These are phyloP conservation scores for Notothenia rossii DNA, from an alignment of 2,113 vertebrate genomes.

Conservation along the genomic window DNA sequence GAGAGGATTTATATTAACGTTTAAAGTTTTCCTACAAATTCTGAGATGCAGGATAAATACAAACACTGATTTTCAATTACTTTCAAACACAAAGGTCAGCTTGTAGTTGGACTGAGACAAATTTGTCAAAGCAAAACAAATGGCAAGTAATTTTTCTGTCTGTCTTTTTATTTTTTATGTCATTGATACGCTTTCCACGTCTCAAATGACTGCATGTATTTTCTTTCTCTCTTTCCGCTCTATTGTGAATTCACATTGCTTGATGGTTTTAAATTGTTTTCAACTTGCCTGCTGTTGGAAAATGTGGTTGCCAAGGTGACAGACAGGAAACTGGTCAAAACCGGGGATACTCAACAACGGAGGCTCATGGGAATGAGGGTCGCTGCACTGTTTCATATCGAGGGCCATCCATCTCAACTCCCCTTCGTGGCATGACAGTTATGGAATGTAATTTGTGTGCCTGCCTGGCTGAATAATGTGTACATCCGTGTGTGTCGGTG, in stretches of 20 bases:
- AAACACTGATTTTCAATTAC: constrained; percentile 14
- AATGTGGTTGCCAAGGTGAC: constrained; percentile 69
- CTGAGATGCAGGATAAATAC: constrained; percentile 41
- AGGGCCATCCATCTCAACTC: constrained; percentile 63
- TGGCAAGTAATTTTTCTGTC: not conserved
- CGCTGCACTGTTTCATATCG: constrained; percentile 46
- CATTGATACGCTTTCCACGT: constrained; percentile 9
- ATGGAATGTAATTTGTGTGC: constrained; percentile 64
- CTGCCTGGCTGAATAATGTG: constrained; percentile 52
- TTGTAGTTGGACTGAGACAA: not conserved
- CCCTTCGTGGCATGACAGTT: constrained; percentile 66
- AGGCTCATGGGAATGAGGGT: constrained; percentile 61
- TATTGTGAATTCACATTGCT: constrained; percentile 49
- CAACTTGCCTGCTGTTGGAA: constrained; percentile 42
- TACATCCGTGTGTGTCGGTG: constrained; percentile 12
- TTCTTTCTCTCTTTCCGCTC: constrained; percentile 1
- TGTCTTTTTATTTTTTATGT: not conserved
- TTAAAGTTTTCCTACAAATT: not conserved
- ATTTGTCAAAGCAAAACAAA: constrained; percentile 9
- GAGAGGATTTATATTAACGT: not conserved
- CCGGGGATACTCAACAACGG: constrained; percentile 28
- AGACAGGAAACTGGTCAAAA: constrained; percentile 57
- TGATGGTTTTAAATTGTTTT: constrained; percentile 38
- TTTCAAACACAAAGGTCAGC: not conserved
- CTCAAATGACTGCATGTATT: constrained; percentile 51